A percentile compares a stretch with the other conserved stretches of the same genome.
These are phyloP conservation scores for Amorpha juglandis DNA, from an alignment of 2,888 invertebrate genomes.

Conservation along the genomic window DNA sequence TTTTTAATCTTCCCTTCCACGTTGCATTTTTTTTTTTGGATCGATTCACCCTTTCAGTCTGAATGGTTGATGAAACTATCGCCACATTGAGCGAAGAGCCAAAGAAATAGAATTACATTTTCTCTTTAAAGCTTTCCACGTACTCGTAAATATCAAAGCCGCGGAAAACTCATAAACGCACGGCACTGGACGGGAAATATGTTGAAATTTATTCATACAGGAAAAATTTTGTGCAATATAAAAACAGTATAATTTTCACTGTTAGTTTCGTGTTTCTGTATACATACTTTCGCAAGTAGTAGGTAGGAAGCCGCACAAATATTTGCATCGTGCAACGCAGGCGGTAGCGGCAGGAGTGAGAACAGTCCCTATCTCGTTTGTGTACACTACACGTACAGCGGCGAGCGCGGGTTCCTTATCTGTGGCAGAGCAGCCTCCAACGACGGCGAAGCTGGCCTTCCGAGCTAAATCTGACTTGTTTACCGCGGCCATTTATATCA, in stretches of 20 bases:
- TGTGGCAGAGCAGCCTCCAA: constrained; percentile 57
- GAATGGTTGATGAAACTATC: not conserved
- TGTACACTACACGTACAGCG: constrained; percentile 61
- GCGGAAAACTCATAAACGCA: constrained; percentile 11
- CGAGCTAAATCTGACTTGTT: constrained; percentile 62
- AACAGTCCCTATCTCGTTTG: constrained; percentile 60
- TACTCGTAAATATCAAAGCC: constrained; percentile 3
- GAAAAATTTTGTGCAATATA: constrained; percentile 13
- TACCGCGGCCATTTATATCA: constrained; percentile 60
- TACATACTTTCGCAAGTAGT: constrained; percentile 34
- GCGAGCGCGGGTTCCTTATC: constrained; percentile 58
- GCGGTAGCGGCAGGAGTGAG: not conserved
- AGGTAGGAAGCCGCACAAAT: constrained; percentile 53
- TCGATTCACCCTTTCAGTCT: not conserved
- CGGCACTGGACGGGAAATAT: not conserved
- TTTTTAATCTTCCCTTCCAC: no score
- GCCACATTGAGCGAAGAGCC: not conserved
- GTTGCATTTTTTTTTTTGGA: no score
- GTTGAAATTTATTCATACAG: constrained; percentile 13
- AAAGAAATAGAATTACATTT: constrained; percentile 5
- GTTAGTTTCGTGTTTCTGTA: constrained; percentile 42
- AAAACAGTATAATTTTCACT: constrained; percentile 25
- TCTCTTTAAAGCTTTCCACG: constrained; percentile 16
- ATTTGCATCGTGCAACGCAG: constrained; percentile 63
- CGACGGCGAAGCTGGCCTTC: constrained; percentile 49